These are phyloP conservation scores for Rhabdornis inornatus DNA, from an alignment of 2,113 vertebrate genomes.

Conservation along the genomic window DNA sequence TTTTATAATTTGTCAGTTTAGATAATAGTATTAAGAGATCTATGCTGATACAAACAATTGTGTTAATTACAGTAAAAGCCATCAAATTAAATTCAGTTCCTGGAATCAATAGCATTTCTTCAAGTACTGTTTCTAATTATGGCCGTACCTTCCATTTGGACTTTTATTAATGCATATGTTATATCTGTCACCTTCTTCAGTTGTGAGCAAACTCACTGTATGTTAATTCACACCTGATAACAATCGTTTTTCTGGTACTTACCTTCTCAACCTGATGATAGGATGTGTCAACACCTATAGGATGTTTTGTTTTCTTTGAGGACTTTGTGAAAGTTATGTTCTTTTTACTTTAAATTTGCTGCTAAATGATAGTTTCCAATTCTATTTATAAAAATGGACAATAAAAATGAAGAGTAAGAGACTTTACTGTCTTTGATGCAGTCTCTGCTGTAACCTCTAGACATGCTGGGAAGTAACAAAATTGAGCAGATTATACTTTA, in stretches of 20 bases:
- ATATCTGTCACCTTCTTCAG: slow-evolving; percentile 68
- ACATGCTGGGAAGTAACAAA: not conserved
- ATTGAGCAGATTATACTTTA: not conserved
- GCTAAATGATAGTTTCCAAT: slow-evolving; percentile 26
- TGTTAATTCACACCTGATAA: slow-evolving; percentile 80
- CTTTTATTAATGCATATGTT: slow-evolving; percentile 71
- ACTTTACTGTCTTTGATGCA: not conserved
- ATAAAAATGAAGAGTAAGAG: slow-evolving; percentile 42
- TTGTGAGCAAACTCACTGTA: slow-evolving; percentile 52
- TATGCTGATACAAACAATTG: slow-evolving; percentile 59
- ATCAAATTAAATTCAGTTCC: slow-evolving; percentile 75
- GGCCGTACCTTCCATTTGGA: slow-evolving; percentile 45
- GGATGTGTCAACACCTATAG: slow-evolving; percentile 67
- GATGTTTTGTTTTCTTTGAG: not conserved
- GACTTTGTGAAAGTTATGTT: not conserved
- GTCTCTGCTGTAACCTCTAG: not conserved
- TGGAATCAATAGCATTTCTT: slow-evolving; percentile 73
- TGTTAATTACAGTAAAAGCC: slow-evolving; percentile 76
- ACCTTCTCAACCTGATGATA: slow-evolving; percentile 54
- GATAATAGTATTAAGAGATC: slow-evolving; percentile 70
- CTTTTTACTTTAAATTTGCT: slow-evolving; percentile 6
- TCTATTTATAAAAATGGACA: slow-evolving; percentile 60
- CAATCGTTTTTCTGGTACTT: slow-evolving; percentile 60
- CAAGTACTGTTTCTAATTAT: slow-evolving; percentile 66
- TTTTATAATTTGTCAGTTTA: slow-evolving; percentile 74